Percentiles rank a stretch among this genome's conserved stretches.
Evolutionary conservation across 2,113 vertebrate genomes (phyloP).

Genomic region (Odobenus rosmarus): DNA sequence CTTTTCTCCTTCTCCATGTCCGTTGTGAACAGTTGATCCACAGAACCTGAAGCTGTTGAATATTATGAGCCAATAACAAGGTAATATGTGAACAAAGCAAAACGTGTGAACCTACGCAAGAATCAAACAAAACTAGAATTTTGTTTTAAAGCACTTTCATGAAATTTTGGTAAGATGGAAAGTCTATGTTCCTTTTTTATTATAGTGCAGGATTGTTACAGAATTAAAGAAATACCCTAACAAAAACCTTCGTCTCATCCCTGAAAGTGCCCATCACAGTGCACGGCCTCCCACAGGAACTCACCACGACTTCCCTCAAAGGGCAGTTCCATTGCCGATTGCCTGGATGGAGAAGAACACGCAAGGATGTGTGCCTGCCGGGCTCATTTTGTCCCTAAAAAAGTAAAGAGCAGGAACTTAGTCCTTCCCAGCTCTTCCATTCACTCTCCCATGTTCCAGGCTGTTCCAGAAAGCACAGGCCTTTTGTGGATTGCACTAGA

Average conservation of each 20-base stretch:
- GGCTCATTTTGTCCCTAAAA: not conserved
- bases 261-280: not conserved
- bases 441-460: not conserved
- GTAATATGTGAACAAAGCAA: not conserved
- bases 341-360: not conserved
- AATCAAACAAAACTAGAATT: not conserved
- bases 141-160: not conserved
- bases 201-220: not conserved
- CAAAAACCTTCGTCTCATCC: not conserved
- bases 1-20: not conserved
- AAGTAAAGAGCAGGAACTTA: not conserved
- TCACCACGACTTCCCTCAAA: not conserved
- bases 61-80: not conserved
- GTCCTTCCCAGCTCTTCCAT: not conserved
- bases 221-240: not conserved
- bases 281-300: not conserved
- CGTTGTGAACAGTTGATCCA: not conserved
- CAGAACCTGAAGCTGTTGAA: not conserved
- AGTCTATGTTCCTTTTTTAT: not conserved
- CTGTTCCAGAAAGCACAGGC: not conserved
- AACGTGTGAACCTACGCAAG: not conserved
- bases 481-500: not conserved
- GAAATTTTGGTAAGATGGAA: not conserved
- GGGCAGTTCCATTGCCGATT: accelerated
- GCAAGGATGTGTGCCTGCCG: accelerated